Evolutionary conservation across 2,888 invertebrate species (phyloP).

Genomic region (Strigamia transsilvanica): DNA sequence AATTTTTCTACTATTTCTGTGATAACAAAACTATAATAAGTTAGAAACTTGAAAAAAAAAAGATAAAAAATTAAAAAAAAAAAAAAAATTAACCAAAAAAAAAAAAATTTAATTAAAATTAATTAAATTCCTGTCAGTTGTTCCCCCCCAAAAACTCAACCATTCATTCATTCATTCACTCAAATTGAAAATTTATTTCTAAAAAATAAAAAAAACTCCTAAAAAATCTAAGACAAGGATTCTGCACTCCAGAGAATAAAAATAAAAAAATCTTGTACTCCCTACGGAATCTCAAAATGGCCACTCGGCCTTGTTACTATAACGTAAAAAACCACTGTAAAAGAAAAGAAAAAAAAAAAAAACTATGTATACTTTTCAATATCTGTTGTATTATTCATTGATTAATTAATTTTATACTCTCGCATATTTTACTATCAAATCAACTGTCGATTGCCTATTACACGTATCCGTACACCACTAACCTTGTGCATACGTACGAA

Average conservation of each 20-base stretch:
- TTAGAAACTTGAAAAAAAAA: background rate
- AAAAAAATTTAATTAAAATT: background rate
- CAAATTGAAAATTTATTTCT: background rate
- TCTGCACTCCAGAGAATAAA: slow-evolving; percentile 37
- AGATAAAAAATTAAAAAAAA: too few relatives aligned
- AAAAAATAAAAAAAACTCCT: too few relatives aligned
- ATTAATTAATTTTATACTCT: slow-evolving; percentile 46
- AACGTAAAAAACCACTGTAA: background rate
- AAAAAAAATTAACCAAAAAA: slow-evolving; percentile 4
- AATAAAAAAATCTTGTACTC: background rate
- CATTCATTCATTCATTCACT: background rate
- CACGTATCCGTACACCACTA: slow-evolving; percentile 46
- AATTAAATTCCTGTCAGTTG: slow-evolving; percentile 32
- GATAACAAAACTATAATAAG: slow-evolving; percentile 33
- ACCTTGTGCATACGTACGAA: slow-evolving; percentile 41
- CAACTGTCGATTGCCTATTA: slow-evolving; percentile 34
- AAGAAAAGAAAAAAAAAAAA: background rate
- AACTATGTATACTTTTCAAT: slow-evolving; percentile 43
- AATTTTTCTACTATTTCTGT: slow-evolving; percentile 46
- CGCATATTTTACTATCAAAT: slow-evolving; percentile 37
- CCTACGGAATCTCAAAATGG: slow-evolving; percentile 20
- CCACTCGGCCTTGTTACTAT: slow-evolving; percentile 5
- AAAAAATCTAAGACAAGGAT: slow-evolving; percentile 22
- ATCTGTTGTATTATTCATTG: slow-evolving; percentile 19
- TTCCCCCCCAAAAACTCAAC: background rate